Percentiles rank a stretch among this genome's conserved stretches.
phyloP scores from a whole-genome alignment of 2,888 invertebrate species.

The Melangyna quadrimaculata region DNA sequence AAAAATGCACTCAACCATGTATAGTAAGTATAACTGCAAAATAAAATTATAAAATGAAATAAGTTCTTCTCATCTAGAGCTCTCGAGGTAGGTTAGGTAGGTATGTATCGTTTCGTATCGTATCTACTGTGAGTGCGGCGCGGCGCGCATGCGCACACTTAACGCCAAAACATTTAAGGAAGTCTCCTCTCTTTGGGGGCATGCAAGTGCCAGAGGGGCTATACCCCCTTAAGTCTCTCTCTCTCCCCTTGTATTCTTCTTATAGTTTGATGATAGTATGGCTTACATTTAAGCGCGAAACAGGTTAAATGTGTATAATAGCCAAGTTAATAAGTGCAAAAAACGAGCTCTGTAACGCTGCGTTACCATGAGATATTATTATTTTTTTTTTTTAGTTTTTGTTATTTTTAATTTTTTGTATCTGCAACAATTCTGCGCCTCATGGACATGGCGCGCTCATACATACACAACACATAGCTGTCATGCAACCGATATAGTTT shows the following conservation, averaged over 20 bases:
- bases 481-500: constrained; percentile 72
- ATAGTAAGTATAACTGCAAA: constrained; percentile 24
- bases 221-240: not conserved
- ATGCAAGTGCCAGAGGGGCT: constrained; percentile 23
- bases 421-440: constrained; percentile 5
- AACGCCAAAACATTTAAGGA: constrained; percentile 71
- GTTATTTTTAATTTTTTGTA: not conserved
- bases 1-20: constrained; percentile 67
- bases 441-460: constrained; percentile 54
- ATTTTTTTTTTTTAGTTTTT: constrained; percentile 3
- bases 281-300: constrained; percentile 66
- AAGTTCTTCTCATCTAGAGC: constrained; percentile 34
- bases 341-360: constrained; percentile 61
- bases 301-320: constrained; percentile 72
- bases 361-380: constrained; percentile 61
- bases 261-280: constrained; percentile 33
- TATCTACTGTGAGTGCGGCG: not conserved
- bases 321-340: constrained; percentile 71
- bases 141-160: constrained; percentile 64
- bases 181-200: constrained; percentile 40
- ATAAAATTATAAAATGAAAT: constrained; percentile 12
- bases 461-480: constrained; percentile 55
- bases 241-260: not conserved
- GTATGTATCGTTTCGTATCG: not conserved
- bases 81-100: no score